phyloP scores from a whole-genome alignment of 2,797 vertebrate species.

The Nothura maculosa region DNA sequence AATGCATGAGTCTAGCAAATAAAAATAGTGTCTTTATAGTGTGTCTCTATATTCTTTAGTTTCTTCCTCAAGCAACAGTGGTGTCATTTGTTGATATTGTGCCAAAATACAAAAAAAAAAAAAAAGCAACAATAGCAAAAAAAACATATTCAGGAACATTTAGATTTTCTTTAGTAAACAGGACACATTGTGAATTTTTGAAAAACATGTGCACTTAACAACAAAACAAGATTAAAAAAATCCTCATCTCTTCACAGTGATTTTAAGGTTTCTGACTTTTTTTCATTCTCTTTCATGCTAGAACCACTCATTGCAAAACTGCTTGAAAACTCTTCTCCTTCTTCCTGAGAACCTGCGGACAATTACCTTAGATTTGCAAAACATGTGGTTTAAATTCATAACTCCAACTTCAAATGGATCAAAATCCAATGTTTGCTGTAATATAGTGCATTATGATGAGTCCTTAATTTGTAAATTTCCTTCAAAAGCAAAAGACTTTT shows the following conservation, averaged over 20 bases:
- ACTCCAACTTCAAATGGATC: not conserved
- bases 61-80: not conserved
- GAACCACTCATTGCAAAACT: not conserved
- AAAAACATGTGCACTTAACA: not conserved
- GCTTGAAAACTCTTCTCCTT: not conserved
- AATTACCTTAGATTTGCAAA: not conserved
- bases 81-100: not conserved
- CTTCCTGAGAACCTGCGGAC: not conserved
- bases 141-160: not conserved
- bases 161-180: not conserved
- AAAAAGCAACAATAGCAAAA: not conserved
- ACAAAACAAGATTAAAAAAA: not conserved
- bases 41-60: fast-evolving
- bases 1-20: not conserved
- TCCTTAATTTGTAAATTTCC: not conserved
- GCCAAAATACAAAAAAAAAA: not conserved
- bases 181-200: not conserved
- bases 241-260: not conserved
- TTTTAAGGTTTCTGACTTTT: not conserved
- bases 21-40: not conserved
- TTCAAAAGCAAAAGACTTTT: not conserved
- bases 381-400: not conserved
- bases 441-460: not conserved
- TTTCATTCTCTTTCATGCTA: not conserved
- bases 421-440: not conserved